A percentile compares a stretch with the other conserved stretches of the same genome.
phyloP scores from a whole-genome alignment of 2,797 vertebrate genomes.

The Gymnocypris eckloni region DNA sequence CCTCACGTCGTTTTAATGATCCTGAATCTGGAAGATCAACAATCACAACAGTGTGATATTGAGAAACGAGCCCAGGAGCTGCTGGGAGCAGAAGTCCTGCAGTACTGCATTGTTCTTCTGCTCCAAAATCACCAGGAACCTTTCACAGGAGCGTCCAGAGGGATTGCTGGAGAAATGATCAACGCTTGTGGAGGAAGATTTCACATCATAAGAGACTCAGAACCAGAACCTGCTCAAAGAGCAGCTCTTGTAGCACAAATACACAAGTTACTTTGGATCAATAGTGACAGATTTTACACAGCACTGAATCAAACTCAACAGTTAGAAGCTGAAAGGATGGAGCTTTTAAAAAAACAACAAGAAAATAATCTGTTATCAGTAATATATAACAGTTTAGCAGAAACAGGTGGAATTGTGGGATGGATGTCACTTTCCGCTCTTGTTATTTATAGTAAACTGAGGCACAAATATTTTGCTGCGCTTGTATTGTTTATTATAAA shows the following conservation, averaged over 20 bases:
- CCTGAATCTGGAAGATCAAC: slow-evolving; percentile 14
- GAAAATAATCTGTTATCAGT: not conserved
- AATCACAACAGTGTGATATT: slow-evolving; percentile 1
- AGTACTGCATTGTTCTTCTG: slow-evolving; percentile 31
- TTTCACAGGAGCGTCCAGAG: slow-evolving; percentile 6
- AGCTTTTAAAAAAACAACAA: not conserved
- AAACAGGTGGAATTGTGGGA: too few relatives aligned
- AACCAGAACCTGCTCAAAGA: not conserved
- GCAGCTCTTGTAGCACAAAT: not conserved
- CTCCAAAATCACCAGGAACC: not conserved
- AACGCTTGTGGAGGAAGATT: slow-evolving; percentile 28
- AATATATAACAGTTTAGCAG: not conserved
- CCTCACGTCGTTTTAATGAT: slow-evolving; percentile 16
- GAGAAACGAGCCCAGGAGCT: slow-evolving; percentile 5
- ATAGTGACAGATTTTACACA: not conserved
- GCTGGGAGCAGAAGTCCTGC: slow-evolving; percentile 17
- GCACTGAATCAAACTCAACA: not conserved
- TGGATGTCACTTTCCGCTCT: not conserved
- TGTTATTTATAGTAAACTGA: not conserved
- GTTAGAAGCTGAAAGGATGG: not conserved
- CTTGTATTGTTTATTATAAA: not conserved
- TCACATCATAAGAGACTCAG: not conserved
- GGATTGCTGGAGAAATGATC: slow-evolving; percentile 24
- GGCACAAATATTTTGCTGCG: accelerated
- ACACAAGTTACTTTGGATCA: not conserved